Evolutionary conservation across 1,140 invertebrate species (phyloP).

Genomic region (Megalonaias nervosa): DNA sequence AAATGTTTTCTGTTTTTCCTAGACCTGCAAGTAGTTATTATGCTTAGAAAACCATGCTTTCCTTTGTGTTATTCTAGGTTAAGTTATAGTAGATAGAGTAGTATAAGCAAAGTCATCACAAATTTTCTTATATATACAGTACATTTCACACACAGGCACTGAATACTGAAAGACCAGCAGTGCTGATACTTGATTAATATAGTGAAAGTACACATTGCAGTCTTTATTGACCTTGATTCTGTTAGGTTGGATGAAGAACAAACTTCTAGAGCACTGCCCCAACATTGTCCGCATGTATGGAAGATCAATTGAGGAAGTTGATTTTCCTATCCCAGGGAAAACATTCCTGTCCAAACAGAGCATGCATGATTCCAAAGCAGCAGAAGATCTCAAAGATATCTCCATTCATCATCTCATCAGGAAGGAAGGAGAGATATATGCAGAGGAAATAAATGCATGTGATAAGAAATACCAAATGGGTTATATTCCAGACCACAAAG

Average conservation of each 20-base stretch:
- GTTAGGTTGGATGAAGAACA: constrained; percentile 42
- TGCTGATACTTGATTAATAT: constrained; percentile 4
- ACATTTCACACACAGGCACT: no score
- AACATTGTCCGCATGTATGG: constrained; percentile 44
- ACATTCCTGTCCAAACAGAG: constrained; percentile 8
- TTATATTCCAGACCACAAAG: neutral
- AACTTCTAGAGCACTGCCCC: constrained; percentile 30
- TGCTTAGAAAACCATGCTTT: no score
- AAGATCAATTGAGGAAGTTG: constrained; percentile 17
- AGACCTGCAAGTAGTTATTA: no score
- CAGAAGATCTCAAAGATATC: constrained; percentile 22
- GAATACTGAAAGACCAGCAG: no score
- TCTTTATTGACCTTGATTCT: neutral
- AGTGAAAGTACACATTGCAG: neutral
- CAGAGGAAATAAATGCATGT: constrained; percentile 31
- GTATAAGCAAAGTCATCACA: no score
- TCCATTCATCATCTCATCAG: constrained; percentile 48
- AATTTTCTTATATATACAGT: no score
- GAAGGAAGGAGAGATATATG: constrained; percentile 33
- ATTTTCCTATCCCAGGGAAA: constrained; percentile 35
- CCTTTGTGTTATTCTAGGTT: no score
- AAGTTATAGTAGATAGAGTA: no score
- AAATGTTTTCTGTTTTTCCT: no score
- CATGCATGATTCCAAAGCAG: constrained; percentile 14
- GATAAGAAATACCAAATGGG: constrained; percentile 32